Base-by-base conservation (phyloP, 2,888 invertebrate species). In the Chaitophorus viminalis region DNA sequence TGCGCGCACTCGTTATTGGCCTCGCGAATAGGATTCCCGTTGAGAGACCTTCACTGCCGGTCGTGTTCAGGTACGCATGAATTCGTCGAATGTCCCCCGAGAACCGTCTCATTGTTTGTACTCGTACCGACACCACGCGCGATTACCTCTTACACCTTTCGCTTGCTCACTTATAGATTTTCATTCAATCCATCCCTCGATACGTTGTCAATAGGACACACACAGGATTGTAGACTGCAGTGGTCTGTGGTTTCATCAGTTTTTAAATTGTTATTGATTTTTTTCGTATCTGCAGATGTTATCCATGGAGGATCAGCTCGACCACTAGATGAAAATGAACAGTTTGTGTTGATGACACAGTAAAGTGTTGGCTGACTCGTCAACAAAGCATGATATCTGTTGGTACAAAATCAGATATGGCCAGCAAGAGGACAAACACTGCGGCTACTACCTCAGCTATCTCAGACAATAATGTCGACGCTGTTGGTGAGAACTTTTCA, bases 361-460 rank as follows among this genome's bases (percentile, higher is more conserved):
- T n/a, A 36, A 25, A 3, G 60, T 68, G 39, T 39, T 17, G 1
- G 33, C 36, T 8, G 1, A 68, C 70, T 52, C 31, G 36, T 72
- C n/a, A 11, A n/a, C 36, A 39, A 65, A 75, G 60, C 9, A 83
- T 83, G 83, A 39, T 75, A 75, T 83, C 60, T n/a, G 29, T 83
- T 21, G 75, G 75, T 14, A 75, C 74, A 6, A 39, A 46, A 14
- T 75, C 60, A 25, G 60, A 75, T 6, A 83, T 83, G 83, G 83
- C 83, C 75, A 75, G 75, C 25, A 75, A 83, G 17, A 60, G 60
- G 29, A 83, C 83, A 14, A 75, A 54, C 14, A 39, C 70, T 60
- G 60, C 3, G 18, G 60, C 60, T 31, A 72, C 74, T 3, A 33
- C 83, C 70, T 70, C 70, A 29, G 70, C 31, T 11, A 5, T 36